phyloP scores from a whole-genome alignment of 2,113 vertebrate species.

The Agelaius tricolor region DNA sequence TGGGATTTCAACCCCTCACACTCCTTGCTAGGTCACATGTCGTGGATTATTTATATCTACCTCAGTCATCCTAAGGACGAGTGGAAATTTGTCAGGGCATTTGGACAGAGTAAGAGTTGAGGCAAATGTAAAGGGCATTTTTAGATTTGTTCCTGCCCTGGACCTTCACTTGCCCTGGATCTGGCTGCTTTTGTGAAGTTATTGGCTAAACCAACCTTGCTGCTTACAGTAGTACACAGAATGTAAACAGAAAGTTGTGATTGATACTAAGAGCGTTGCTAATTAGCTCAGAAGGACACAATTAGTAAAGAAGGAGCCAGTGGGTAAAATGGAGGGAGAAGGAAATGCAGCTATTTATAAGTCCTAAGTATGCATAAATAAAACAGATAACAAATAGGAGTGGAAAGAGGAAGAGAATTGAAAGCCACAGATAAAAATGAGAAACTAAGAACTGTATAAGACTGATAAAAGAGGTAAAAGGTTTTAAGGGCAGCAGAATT shows the following conservation, averaged over 20 bases:
- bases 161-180: background rate
- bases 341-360: background rate
- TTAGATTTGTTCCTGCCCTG: background rate
- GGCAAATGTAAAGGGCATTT: background rate
- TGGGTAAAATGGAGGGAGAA: background rate
- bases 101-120: background rate
- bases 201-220: background rate
- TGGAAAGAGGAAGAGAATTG: background rate
- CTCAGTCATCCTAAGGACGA: constrained; percentile 50
- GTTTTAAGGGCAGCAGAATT: background rate
- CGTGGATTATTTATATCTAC: constrained; percentile 49
- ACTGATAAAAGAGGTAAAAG: background rate
- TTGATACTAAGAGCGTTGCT: background rate
- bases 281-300: background rate
- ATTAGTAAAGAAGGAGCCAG: background rate
- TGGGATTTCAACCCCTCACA: constrained; percentile 57
- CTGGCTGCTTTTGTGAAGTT: background rate
- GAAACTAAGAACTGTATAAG: background rate
- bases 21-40: constrained; percentile 42
- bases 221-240: background rate
- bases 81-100: constrained; percentile 47
- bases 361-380: background rate
- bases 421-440: background rate
- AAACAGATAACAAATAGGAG: background rate
- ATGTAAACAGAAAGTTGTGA: constrained; percentile 6